Evolutionary conservation across 2,113 vertebrate genomes (phyloP).

Genomic region (Megatriorchis doriae): DNA sequence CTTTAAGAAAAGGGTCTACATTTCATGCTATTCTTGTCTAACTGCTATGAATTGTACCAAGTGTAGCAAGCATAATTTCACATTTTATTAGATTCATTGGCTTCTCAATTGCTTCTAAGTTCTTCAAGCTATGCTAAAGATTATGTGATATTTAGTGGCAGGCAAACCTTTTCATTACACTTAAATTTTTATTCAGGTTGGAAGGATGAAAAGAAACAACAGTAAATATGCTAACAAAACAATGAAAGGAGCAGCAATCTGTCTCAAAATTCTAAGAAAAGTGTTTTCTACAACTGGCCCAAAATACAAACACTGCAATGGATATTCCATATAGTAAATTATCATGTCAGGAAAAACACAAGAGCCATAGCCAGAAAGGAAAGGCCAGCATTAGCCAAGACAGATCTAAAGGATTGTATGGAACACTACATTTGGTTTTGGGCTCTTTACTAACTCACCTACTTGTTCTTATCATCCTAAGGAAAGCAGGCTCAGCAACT

Average conservation of each 20-base stretch:
- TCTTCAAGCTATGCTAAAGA: slow-evolving; percentile 12
- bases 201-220: not conserved
- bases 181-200: not conserved
- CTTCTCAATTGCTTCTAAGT: slow-evolving; percentile 15
- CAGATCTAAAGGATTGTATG: not conserved
- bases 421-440: not conserved
- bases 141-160: not conserved
- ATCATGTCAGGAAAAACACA: not conserved
- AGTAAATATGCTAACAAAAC: not conserved
- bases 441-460: not conserved
- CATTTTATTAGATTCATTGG: slow-evolving; percentile 14
- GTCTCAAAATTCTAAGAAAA: not conserved
- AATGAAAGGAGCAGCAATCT: not conserved
- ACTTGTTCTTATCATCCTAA: not conserved
- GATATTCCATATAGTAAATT: not conserved
- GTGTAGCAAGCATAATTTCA: not conserved
- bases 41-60: not conserved
- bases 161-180: not conserved
- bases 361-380: not conserved
- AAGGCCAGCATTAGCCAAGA: not conserved
- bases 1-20: not conserved
- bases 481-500: not conserved
- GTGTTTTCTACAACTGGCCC: not conserved
- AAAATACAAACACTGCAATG: not conserved
- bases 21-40: not conserved